A percentile compares a stretch with the other conserved stretches of the same genome.
phyloP scores from a whole-genome alignment of 2,113 vertebrate species.

The Gulo gulo region DNA sequence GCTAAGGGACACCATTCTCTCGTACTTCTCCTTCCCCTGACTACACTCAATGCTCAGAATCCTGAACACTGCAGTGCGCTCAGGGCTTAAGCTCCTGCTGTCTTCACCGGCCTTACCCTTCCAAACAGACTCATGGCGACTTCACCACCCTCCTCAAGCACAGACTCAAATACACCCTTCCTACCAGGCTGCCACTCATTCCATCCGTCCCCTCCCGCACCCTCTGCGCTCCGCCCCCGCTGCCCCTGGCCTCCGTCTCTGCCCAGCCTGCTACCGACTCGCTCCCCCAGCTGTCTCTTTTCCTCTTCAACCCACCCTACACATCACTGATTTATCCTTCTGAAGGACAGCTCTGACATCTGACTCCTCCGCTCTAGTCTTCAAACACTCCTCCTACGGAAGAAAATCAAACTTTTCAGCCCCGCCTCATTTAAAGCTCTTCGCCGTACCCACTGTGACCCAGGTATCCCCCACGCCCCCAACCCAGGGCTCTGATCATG shows the following conservation, averaged over 20 bases:
- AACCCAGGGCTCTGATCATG: neutral
- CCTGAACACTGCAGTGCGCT: neutral
- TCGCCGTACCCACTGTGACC: neutral
- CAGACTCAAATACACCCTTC: neutral
- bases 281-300: neutral
- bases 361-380: neutral
- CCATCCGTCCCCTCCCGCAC: neutral
- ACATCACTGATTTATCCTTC: neutral
- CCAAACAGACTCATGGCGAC: no score
- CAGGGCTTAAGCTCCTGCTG: neutral
- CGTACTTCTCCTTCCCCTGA: neutral
- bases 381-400: neutral
- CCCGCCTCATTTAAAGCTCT: neutral
- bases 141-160: no score
- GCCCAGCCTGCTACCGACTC: neutral
- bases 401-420: neutral
- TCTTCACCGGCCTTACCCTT: neutral
- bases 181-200: no score
- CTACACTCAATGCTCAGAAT: no score
- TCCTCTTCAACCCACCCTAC: neutral
- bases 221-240: neutral
- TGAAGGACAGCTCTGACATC: constrained; percentile 54
- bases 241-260: neutral
- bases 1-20: neutral
- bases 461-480: no score